These are phyloP conservation scores for Smutsia gigantea DNA, from an alignment of 2,797 vertebrate genomes.

Conservation along the genomic window DNA sequence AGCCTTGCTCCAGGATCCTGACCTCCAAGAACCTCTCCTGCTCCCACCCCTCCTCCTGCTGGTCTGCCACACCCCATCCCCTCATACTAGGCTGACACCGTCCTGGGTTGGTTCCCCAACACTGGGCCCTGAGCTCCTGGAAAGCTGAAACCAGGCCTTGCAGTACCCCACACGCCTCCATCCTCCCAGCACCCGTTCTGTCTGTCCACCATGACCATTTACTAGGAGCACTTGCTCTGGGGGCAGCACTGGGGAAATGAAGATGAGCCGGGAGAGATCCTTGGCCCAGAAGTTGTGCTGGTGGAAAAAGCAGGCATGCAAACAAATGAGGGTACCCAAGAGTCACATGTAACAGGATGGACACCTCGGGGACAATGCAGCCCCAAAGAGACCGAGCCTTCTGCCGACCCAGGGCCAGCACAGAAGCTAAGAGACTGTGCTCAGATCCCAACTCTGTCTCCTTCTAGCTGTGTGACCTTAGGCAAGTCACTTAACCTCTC, in stretches of 20 bases:
- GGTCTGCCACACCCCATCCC: neutral
- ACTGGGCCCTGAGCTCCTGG: neutral
- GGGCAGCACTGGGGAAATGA: accelerated
- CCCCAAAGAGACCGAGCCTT: neutral
- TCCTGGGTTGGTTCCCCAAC: neutral
- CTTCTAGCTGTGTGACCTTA: neutral
- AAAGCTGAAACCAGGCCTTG: neutral
- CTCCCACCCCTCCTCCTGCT: neutral
- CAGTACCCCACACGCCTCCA: neutral
- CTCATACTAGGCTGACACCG: neutral
- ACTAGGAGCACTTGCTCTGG: accelerated
- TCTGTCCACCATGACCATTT: accelerated
- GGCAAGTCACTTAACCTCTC: neutral
- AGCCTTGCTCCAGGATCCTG: neutral
- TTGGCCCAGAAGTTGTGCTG: accelerated
- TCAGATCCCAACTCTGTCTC: neutral
- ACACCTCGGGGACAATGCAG: accelerated
- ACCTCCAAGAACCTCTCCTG: neutral
- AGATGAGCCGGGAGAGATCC: accelerated
- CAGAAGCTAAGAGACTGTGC: neutral
- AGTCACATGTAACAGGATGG: neutral
- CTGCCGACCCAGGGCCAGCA: neutral
- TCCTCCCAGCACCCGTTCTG: neutral
- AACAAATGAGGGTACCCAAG: accelerated
- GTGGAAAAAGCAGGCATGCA: neutral